A percentile compares a stretch with the other conserved stretches of the same genome.
phyloP scores from a whole-genome alignment of 2,888 invertebrate genomes.

The Acrobasis repandana region DNA sequence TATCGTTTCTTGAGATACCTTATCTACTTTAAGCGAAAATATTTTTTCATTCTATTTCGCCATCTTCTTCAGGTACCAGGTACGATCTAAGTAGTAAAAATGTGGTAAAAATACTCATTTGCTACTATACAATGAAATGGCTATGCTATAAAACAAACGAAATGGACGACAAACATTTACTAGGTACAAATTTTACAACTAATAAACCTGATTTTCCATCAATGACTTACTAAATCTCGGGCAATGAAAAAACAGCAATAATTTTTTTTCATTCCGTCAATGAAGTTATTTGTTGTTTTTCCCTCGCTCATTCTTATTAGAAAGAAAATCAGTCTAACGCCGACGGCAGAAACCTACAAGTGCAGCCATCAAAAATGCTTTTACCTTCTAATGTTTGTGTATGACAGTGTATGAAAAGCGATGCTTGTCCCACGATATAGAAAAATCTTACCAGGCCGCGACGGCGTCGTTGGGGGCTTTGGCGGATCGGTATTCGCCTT shows the following conservation, averaged over 20 bases:
- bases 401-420: constrained; percentile 25
- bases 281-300: not conserved
- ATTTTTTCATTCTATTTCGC: not conserved
- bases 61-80: not conserved
- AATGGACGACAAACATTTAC: constrained; percentile 1
- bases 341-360: not conserved
- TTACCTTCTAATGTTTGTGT: constrained; percentile 19
- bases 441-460: constrained; percentile 68
- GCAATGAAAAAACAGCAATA: not conserved
- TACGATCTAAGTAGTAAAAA: not conserved
- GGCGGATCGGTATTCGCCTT: constrained; percentile 73
- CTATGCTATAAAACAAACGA: constrained; percentile 6
- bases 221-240: not conserved
- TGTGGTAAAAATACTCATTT: not conserved
- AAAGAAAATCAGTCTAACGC: constrained; percentile 2
- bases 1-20: too few species aligned
- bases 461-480: constrained; percentile 62
- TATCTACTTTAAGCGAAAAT: not conserved
- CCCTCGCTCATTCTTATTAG: not conserved
- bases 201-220: constrained; percentile 5
- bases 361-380: constrained; percentile 18
- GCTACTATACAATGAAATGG: not conserved
- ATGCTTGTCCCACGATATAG: constrained; percentile 42
- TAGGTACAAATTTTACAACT: not conserved
- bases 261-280: not conserved